phyloP scores from a whole-genome alignment of 2,888 invertebrate species.

The Andrena trimmerana region DNA sequence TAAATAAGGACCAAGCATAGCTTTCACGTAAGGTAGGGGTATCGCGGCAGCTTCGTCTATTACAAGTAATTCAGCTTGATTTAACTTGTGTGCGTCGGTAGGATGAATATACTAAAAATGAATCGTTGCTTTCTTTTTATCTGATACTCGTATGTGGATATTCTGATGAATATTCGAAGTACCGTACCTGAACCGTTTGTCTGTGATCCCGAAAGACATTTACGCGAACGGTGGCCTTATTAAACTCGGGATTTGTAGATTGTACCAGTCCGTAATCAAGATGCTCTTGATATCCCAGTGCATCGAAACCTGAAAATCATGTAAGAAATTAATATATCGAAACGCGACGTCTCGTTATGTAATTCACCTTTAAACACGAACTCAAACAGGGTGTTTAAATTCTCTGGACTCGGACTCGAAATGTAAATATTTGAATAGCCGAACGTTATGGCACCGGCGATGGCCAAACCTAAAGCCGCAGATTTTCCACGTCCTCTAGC shows the following conservation, averaged over 20 bases:
- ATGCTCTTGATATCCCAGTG: conserved; percentile 97
- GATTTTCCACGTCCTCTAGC: conserved; percentile 99
- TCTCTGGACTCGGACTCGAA: conserved; percentile 99
- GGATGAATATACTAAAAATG: conserved; percentile 95
- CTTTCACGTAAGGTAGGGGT: conserved; percentile 96
- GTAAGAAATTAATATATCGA: conserved; percentile 20
- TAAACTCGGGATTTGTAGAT: conserved; percentile 98
- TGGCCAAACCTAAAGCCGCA: conserved; percentile 96
- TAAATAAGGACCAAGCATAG: conserved; percentile 95
- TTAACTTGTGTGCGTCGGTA: conserved; percentile 93
- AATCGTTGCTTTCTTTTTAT: conserved; percentile 18
- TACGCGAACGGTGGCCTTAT: conserved; percentile 97
- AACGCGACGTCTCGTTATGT: not conserved
- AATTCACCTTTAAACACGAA: conserved; percentile 95
- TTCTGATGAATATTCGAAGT: not conserved
- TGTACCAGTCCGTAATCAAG: conserved; percentile 97
- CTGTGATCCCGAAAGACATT: conserved; percentile 96
- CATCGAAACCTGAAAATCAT: conserved; percentile 90
- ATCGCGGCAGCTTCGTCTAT: conserved; percentile 99
- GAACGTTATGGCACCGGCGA: conserved; percentile 94
- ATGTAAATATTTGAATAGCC: conserved; percentile 98
- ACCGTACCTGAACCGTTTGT: conserved; percentile 94
- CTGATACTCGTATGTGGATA: not conserved
- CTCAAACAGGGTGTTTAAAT: conserved; percentile 98
- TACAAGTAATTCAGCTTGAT: conserved; percentile 97